Base-by-base conservation (phyloP, 2,113 vertebrate species). In the Oncorhynchus masou region DNA sequence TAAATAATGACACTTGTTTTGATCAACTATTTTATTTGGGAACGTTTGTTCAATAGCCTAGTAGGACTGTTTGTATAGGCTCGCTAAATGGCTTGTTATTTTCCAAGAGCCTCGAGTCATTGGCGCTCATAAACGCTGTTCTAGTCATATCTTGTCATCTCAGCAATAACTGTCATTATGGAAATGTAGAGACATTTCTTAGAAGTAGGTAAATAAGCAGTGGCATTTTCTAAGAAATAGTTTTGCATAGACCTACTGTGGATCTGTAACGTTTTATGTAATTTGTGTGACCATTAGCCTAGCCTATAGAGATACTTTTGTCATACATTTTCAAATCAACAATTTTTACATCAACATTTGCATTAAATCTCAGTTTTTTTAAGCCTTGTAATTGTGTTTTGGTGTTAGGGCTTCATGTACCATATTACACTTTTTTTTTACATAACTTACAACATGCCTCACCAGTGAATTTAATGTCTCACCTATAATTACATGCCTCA, bases 171-270 rank as follows among this genome's bases (percentile, higher is more conserved):
- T 27, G 85, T 79, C 39, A 29, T 48, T 76, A 74, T 85, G 78
- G 20, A 84, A 83, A 82, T 81, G 2, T 16, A 2, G 24, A 13
- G 20, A 8, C 11, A 24, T 77, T 81, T 71, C 27, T 45, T 0
- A 74, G 74, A 79, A 84, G 48, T 12, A 83, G 74, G 82, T 79
- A 87, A 82, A 86, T 66, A 20, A 34, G 15, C 25, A 31, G 5
- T 9, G 31, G 34, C 54, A 31, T 66, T 57, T 73, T 12, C 12
- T 3, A 20, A 45, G 11, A 45, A 68, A 25, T 16, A 6, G 16
- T 72, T 29, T 25, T 16, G 64, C 25, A 66, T 25, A 66, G 39
- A 11, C 39, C 39, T 66, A 24, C 2, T 22, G 8, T 25, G 9
- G 20, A 0, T 22, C 19, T 64, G n/a, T 4, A 2, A 22, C 25